phyloP scores from a whole-genome alignment of 2,888 invertebrate species.

The Poecilobothrus nobilitatus region DNA sequence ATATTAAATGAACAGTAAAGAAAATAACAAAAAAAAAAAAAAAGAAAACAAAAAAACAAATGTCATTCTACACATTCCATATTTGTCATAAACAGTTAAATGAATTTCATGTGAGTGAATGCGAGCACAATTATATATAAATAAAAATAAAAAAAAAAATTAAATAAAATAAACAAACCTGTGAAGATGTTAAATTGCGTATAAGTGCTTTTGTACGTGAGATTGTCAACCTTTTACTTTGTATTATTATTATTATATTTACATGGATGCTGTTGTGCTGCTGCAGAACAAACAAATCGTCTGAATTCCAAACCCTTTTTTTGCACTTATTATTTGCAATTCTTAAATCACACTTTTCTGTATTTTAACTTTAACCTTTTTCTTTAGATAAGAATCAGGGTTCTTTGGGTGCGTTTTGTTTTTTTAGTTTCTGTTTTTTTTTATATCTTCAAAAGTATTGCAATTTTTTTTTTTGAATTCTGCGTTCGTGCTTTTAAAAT shows the following conservation, averaged over 20 bases:
- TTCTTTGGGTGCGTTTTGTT: neutral
- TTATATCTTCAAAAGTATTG: no score
- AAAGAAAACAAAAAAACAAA: neutral
- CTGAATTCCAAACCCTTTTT: constrained; percentile 6
- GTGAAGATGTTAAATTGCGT: neutral
- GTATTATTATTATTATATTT: no score
- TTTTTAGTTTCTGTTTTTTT: no score
- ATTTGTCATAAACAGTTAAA: constrained; percentile 3
- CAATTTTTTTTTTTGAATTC: neutral
- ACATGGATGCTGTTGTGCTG: neutral
- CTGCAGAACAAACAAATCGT: neutral
- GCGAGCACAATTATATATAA: neutral
- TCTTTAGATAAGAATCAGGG: neutral
- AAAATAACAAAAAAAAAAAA: neutral
- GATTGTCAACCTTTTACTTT: neutral
- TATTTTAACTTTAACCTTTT: neutral
- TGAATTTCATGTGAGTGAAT: neutral
- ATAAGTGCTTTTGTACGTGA: constrained; percentile 1
- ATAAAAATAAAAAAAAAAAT: neutral
- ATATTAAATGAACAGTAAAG: neutral
- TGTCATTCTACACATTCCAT: neutral
- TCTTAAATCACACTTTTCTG: neutral
- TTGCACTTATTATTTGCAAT: neutral
- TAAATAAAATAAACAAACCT: neutral
- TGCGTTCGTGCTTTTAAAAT: neutral